phyloP scores from a whole-genome alignment of 2,113 vertebrate genomes.

The Antechinus flavipes region DNA sequence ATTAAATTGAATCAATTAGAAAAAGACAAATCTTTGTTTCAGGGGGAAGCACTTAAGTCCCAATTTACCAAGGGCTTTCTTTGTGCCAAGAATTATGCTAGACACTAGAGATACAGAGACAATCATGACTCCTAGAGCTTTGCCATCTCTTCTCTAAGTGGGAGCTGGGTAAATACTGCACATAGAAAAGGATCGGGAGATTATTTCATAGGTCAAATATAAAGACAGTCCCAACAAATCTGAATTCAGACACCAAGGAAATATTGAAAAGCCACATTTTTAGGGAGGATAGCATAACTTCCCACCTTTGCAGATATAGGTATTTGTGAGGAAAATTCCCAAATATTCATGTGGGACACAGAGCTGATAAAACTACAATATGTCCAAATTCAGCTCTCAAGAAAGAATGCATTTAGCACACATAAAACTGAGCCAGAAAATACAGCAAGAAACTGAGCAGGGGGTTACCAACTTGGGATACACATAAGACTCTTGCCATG shows the following conservation, averaged over 20 bases:
- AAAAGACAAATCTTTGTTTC: neutral
- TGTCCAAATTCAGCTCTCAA: neutral
- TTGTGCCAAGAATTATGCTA: neutral
- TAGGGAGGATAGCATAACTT: neutral
- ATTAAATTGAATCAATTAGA: neutral
- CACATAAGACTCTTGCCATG: neutral
- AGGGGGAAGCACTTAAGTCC: neutral
- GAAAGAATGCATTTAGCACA: neutral
- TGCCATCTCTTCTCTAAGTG: neutral
- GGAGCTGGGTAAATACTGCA: neutral
- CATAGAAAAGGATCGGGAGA: neutral
- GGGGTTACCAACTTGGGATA: neutral
- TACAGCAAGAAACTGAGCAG: neutral
- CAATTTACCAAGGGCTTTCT: neutral
- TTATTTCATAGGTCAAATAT: rapidly evolving
- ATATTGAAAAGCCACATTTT: neutral
- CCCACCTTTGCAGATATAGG: neutral
- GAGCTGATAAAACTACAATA: neutral
- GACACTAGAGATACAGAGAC: neutral
- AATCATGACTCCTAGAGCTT: neutral
- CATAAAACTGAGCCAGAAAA: neutral
- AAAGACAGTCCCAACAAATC: neutral
- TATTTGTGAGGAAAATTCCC: neutral
- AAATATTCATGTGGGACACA: neutral
- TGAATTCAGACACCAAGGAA: neutral